A percentile compares a stretch with the other conserved stretches of the same genome.
Evolutionary conservation across 2,888 invertebrate species (phyloP).

Genomic region (Stenichneumon culpator): DNA sequence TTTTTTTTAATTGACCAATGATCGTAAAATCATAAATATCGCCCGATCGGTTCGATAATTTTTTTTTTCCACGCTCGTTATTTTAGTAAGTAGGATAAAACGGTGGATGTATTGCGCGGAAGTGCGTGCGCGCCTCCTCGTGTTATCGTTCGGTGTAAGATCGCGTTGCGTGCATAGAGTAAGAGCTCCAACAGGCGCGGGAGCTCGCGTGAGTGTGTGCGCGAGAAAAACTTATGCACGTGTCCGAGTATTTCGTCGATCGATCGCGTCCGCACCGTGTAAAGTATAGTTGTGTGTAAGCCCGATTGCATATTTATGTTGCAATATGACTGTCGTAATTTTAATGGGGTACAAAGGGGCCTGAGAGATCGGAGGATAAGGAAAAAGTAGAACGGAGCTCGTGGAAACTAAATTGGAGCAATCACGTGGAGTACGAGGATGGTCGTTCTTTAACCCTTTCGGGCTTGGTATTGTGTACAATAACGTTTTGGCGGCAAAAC

Average conservation of each 20-base stretch:
- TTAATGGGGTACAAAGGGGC: slow-evolving; percentile 24
- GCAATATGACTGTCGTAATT: slow-evolving; percentile 39
- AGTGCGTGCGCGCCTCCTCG: slow-evolving; percentile 45
- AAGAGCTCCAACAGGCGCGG: not conserved
- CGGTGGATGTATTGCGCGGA: not conserved
- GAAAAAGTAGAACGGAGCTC: slow-evolving; percentile 30
- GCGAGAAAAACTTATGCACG: slow-evolving; percentile 58
- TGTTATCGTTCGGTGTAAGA: slow-evolving; percentile 30
- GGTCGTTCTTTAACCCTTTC: not conserved
- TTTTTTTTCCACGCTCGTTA: not conserved
- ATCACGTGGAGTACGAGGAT: slow-evolving; percentile 27
- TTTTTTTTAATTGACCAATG: not conserved
- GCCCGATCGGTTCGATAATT: not conserved
- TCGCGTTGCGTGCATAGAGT: slow-evolving; percentile 25
- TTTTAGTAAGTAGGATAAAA: slow-evolving; percentile 1
- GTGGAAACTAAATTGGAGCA: slow-evolving; percentile 11
- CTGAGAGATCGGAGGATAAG: not conserved
- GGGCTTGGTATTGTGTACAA: not conserved
- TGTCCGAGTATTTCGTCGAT: slow-evolving; percentile 60
- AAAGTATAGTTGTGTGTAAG: slow-evolving; percentile 16
- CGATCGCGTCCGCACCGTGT: slow-evolving; percentile 39
- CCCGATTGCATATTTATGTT: slow-evolving; percentile 51
- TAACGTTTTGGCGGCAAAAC: not conserved
- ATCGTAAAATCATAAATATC: not conserved
- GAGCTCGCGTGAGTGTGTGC: slow-evolving; percentile 15